These are phyloP conservation scores for Lynx canadensis DNA, from an alignment of 2,113 vertebrate genomes.

Conservation along the genomic window DNA sequence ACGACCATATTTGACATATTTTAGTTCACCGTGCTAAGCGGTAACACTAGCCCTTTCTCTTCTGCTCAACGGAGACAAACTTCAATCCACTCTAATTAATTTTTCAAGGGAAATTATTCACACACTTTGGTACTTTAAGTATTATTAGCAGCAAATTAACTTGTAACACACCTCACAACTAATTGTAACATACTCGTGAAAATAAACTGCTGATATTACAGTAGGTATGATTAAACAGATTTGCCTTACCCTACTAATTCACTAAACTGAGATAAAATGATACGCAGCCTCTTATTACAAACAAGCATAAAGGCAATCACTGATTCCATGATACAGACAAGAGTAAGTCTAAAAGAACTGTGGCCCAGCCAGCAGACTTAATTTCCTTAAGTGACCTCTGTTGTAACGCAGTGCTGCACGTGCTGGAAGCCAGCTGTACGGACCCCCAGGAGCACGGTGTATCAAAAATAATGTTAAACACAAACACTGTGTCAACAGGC, in stretches of 20 bases:
- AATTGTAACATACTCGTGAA: neutral
- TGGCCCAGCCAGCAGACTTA: neutral
- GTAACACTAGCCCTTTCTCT: neutral
- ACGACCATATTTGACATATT: neutral
- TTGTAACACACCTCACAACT: neutral
- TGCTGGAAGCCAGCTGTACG: neutral
- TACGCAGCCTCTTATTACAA: neutral
- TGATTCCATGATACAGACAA: neutral
- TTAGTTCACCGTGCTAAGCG: neutral
- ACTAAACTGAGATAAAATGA: neutral
- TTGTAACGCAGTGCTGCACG: fast-evolving
- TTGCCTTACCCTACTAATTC: neutral
- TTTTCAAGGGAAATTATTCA: slow-evolving; percentile 9
- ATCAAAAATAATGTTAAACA: neutral
- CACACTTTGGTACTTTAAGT: neutral
- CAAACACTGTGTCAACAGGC: neutral
- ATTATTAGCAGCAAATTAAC: neutral
- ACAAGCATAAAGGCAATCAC: neutral
- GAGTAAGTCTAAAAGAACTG: neutral
- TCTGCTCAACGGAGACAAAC: neutral
- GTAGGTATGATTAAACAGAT: neutral
- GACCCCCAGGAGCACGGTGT: fast-evolving
- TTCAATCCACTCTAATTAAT: neutral
- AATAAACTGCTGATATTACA: neutral
- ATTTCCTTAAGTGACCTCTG: neutral